Evolutionary conservation across 2,113 vertebrate genomes (phyloP), one percentile per base, ranked within the genome.

Genomic region (Sinocyclocheilus rhinocerous): DNA sequence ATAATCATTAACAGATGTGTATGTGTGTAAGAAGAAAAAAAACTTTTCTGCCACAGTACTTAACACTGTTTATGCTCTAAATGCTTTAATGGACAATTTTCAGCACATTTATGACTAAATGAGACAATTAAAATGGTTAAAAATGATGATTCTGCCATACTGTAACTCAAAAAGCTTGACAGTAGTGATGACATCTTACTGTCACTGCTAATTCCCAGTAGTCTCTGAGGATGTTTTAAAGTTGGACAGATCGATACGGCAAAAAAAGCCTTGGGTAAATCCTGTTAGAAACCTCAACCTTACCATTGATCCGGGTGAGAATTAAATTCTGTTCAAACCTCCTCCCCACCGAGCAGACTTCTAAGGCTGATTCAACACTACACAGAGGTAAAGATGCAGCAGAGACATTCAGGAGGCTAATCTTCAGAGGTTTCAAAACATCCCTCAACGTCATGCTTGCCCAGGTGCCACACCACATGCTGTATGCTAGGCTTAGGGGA

Each of bases 351-450:
- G 22, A 86, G 24, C 29, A 55, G 72, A 67, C 73, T 82, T 86
- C 52, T 81, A 26, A 76, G 26, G 42, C 69, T 13, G 24, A n/a
- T 76, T 72, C 65, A 80, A 73, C 18, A 42, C 52, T 20, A 81
- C 39, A 72, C 77, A 86, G 67, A 61, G 69, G 50, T 85, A 67
- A 20, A 86, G 50, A 80, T 70, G 36, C 63, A 24, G 63, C 13
- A 52, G 33, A 79, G 24, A 70, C 63, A 48, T 70, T 73, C 50
- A 50, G 52, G 52, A 72, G 65, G 16, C 65, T 81, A 73, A 81
- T 81, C 85, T 61, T 81, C 24, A 59, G 33, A 81, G 65, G 52
- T 45, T 80, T 81, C n/a, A 18, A 69, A 39, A 85, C 84, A 78
- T 81, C 18, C 76, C 16, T 59, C 24, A 57, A 69, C n/a, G 11